phyloP scores from a whole-genome alignment of 2,888 invertebrate genomes.

The Onthophagus sagittarius region DNA sequence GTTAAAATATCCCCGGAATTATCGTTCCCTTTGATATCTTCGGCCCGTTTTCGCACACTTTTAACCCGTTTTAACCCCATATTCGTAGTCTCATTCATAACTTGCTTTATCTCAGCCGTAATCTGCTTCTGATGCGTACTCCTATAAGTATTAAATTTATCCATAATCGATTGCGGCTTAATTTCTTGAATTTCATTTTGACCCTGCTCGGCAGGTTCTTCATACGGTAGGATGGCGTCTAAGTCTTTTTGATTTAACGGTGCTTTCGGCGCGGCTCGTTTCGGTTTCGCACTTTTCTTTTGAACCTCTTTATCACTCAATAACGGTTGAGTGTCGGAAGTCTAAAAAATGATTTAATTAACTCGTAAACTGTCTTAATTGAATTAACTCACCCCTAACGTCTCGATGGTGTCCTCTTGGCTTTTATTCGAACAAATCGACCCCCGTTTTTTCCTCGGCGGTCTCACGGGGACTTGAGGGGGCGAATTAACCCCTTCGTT shows the following conservation, averaged over 20 bases:
- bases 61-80: conserved; percentile 50
- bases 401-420: conserved; percentile 22
- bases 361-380: too few relatives aligned
- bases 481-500: conserved; percentile 35
- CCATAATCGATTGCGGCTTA: conserved; percentile 53
- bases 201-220: conserved; percentile 37
- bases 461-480: conserved; percentile 58
- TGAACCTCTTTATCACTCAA: conserved; percentile 52
- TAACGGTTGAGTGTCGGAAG: conserved; percentile 43
- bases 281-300: conserved; percentile 58
- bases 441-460: conserved; percentile 71
- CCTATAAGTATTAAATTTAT: conserved; percentile 51
- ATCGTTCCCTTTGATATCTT: conserved; percentile 47
- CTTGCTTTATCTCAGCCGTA: conserved; percentile 48
- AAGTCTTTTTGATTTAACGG: conserved; percentile 48
- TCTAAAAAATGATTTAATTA: conserved; percentile 32
- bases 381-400: conserved; percentile 32
- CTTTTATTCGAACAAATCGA: conserved; percentile 53
- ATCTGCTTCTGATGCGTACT: conserved; percentile 52
- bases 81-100: conserved; percentile 44
- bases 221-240: conserved; percentile 47
- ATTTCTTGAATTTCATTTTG: conserved; percentile 54
- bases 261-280: conserved; percentile 39
- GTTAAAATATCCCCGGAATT: conserved; percentile 78
- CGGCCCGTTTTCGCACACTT: conserved; percentile 42